These are phyloP conservation scores for Muscicapa adusta DNA, from an alignment of 2,113 vertebrate species.

Conservation along the genomic window DNA sequence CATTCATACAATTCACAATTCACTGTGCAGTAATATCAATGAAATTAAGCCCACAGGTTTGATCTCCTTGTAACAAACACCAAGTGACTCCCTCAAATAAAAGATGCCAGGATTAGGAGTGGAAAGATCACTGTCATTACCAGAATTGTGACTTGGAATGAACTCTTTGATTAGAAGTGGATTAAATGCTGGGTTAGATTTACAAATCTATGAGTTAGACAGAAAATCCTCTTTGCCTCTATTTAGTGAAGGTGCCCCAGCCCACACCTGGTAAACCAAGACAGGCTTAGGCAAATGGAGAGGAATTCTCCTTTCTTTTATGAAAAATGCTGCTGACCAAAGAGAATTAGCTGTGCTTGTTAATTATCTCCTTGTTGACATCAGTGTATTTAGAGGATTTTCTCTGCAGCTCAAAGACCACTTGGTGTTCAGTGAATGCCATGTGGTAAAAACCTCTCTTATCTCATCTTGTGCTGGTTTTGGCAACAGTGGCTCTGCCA, in stretches of 20 bases:
- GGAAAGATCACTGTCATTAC: rapidly evolving
- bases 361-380: neutral
- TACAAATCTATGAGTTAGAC: neutral
- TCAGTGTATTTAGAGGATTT: neutral
- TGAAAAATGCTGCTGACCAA: neutral
- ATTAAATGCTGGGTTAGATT: neutral
- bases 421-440: neutral
- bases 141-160: neutral
- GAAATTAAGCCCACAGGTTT: neutral
- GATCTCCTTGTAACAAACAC: neutral
- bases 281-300: neutral
- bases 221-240: neutral
- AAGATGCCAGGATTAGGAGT: neutral
- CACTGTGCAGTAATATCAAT: neutral
- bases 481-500: neutral
- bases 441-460: neutral
- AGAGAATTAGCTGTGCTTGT: neutral
- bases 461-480: neutral
- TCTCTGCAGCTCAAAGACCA: neutral
- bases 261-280: neutral
- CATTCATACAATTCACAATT: neutral
- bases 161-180: neutral
- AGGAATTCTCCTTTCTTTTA: neutral
- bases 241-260: neutral
- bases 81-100: neutral